Base-by-base conservation (phyloP, 2,888 invertebrate species). In the Griposia aprilina region DNA sequence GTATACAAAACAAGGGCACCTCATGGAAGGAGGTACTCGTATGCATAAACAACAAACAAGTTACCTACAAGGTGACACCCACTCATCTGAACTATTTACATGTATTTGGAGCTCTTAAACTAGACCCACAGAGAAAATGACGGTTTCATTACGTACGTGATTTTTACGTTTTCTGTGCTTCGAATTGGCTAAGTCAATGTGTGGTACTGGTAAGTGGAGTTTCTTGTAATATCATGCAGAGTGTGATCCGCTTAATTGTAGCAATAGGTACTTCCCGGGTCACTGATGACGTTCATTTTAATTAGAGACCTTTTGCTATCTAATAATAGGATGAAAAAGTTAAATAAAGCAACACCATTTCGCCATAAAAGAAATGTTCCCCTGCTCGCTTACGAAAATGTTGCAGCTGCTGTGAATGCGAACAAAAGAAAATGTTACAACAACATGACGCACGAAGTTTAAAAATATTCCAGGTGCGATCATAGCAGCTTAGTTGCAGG, bases 41-140 rank as follows among this genome's bases (percentile, higher is more conserved):
- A 80, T 85, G 76, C 72, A 82, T 85, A 82, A 86, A 80, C 80
- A 69, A 85, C 65, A 77, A 76, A 68, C 68, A 59, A 73, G 75
- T 77, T 81, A 65, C 63, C 63, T 82, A 71, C 62, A 71, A 60
- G 59, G 71, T 72, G 74, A 85, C 77, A 86, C 74, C 77, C 77
- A 80, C 85, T 55, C 77, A 36, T 70, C 59, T 67, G 20, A 68
- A 82, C 74, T 77, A 85, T 83, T 80, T 67, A 70, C 72, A 85
- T 85, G 72, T 82, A 79, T 79, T 78, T 66, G 69, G 67, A 48
- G 55, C 84, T 74, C 66, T 70, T 41, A 52, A 52, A 84, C 72
- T 48, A 80, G 62, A 77, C 59, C 63, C 63, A 63, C 71, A 63
- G n/a, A 63, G 81, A 55, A 67, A 85, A 72, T 50, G 36, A 48